phyloP scores from a whole-genome alignment of 2,113 vertebrate species.

The Tupaia chinensis region DNA sequence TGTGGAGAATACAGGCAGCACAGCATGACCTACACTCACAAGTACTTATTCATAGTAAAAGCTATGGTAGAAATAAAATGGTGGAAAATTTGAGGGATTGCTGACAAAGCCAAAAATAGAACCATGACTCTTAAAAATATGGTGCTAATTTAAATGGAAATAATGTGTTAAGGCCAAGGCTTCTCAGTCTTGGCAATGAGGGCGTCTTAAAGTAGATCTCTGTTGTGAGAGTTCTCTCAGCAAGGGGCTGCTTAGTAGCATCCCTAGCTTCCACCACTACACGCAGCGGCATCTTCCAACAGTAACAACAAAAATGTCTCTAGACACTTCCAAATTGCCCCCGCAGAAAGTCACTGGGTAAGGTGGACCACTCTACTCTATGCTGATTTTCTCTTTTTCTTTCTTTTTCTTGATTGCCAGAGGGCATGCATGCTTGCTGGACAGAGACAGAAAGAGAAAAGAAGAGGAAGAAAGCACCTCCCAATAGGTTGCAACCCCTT shows the following conservation, averaged over 20 bases:
- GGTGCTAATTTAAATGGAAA: slow-evolving; percentile 32
- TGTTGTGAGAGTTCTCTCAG: neutral
- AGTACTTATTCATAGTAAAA: slow-evolving; percentile 46
- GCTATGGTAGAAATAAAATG: slow-evolving; percentile 38
- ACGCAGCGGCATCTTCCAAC: neutral
- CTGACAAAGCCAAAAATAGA: neutral
- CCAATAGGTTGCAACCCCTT: too few relatives aligned
- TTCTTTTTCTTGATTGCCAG: too few relatives aligned
- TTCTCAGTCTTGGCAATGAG: neutral
- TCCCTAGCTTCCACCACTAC: neutral
- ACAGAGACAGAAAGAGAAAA: too few relatives aligned
- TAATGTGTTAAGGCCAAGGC: neutral
- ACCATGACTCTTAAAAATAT: slow-evolving; percentile 22
- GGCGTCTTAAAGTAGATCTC: neutral
- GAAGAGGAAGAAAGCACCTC: too few relatives aligned
- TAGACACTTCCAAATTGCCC: neutral
- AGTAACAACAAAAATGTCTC: slow-evolving; percentile 24
- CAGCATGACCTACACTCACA: neutral
- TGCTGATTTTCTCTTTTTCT: slow-evolving; percentile 6
- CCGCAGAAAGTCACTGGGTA: neutral
- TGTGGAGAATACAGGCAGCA: neutral
- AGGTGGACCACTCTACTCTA: slow-evolving; percentile 1
- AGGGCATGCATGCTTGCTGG: too few relatives aligned
- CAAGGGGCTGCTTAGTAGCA: neutral
- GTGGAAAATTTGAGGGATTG: slow-evolving; percentile 25